Evolutionary conservation across 2,113 vertebrate genomes (phyloP), one percentile per base, ranked within the genome.

Genomic region (Gasterosteus aculeatus): DNA sequence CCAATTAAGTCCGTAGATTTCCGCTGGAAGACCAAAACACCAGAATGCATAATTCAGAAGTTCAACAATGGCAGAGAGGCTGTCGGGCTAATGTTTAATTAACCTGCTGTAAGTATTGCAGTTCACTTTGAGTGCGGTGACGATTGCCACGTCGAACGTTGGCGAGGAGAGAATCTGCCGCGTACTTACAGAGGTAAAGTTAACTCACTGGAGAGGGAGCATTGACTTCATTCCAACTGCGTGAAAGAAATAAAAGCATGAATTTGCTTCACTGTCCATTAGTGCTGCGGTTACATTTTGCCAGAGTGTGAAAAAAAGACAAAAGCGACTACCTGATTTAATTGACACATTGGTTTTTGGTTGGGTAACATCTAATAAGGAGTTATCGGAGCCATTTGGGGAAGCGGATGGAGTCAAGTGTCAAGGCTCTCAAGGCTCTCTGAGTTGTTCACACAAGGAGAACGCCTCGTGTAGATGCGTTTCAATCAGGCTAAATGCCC

Each of bases 21-120:
- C 69, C 64, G 9, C 49, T 26, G 62, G 75, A 67, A 54, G 69
- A 31, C 31, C 63, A 60, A 79, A 66, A 65, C 42, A 59, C 35
- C 76, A 82, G 2, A 74, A 71, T 57, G 49, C 42, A 72, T 65
- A 62, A 69, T 53, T 19, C 54, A 38, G 38, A 53, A 76, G 78
- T 59, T 87, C 62, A 81, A 64, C 81, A 63, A 53, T 77, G 64
- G 35, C 49, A 53, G 57, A 81, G 53, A 77, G 76, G 72, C 54
- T 67, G 59, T 39, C 49, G 47, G 51, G 47, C 66, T 59, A 1
- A 58, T 82, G 83, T 54, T 58, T 80, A 82, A 88, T 89, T 90
- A 81, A 82, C 65, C 33, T 51, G 73, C 70, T 75, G 58, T 67
- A 62, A 83, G 80, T 57, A 61, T n/a, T 58, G 54, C 49, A 62